Evolutionary conservation across 2,113 vertebrate species (phyloP).

Genomic region (Pantherophis guttatus): DNA sequence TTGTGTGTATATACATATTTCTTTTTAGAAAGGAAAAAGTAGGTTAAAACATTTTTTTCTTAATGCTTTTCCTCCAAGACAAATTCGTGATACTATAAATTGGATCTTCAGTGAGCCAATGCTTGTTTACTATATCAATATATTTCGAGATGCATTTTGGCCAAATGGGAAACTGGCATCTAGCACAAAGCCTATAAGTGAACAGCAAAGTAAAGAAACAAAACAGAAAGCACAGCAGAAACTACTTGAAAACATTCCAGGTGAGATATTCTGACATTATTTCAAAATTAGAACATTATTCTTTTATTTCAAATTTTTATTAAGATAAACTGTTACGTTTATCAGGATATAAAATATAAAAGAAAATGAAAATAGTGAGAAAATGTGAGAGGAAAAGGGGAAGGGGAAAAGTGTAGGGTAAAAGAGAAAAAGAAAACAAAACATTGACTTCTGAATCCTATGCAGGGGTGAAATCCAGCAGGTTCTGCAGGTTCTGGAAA

Average conservation of each 20-base stretch:
- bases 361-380: background rate
- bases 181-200: slow-evolving; percentile 69
- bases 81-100: slow-evolving; percentile 95
- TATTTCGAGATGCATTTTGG: slow-evolving; percentile 95
- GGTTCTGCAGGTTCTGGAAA: too few species aligned
- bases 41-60: background rate
- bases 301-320: background rate
- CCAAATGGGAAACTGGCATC: slow-evolving; percentile 87
- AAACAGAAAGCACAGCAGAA: slow-evolving; percentile 95
- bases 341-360: background rate
- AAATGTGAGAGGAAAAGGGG: background rate
- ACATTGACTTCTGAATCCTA: background rate
- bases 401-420: background rate
- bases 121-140: slow-evolving; percentile 89
- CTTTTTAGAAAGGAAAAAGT: background rate
- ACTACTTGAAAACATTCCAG: slow-evolving; percentile 97
- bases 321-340: background rate
- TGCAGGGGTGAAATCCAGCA: too few species aligned
- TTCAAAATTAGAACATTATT: background rate
- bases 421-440: background rate
- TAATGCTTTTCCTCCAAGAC: slow-evolving; percentile 69
- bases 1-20: background rate
- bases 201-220: slow-evolving; percentile 81
- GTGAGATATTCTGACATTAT: slow-evolving; percentile 62
- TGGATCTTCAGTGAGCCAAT: slow-evolving; percentile 98